A percentile compares a stretch with the other conserved stretches of the same genome.
Conservation (phyloP, 1,140 invertebrate genomes). For the Tyrophagus putrescentiae region DNA sequence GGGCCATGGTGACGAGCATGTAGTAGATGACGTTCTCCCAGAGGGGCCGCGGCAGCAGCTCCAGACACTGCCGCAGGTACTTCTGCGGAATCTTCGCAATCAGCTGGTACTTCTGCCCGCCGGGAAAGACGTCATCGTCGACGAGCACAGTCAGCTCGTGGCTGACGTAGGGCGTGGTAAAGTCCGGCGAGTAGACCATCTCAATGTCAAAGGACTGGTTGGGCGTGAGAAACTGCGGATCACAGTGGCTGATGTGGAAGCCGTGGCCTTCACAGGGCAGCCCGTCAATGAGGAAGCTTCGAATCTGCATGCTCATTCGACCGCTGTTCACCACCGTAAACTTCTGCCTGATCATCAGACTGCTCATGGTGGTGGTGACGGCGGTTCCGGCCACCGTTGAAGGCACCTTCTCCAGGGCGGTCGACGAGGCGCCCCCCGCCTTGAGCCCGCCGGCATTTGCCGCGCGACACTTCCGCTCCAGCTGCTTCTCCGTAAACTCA, state of each 20-base stretch:
- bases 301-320: conserved; percentile 52
- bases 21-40: conserved; percentile 65
- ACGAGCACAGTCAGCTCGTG: conserved; percentile 43
- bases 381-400: no score
- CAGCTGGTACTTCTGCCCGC: conserved; percentile 41
- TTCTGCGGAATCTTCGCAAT: conserved; percentile 61
- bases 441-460: neutral
- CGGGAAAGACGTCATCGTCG: conserved; percentile 29
- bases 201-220: conserved; percentile 72
- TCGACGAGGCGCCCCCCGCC: neutral
- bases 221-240: conserved; percentile 57
- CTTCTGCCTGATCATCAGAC: neutral
- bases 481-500: conserved; percentile 64
- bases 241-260: conserved; percentile 67
- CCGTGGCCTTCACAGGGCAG: conserved; percentile 67
- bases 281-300: conserved; percentile 56
- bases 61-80: conserved; percentile 54
- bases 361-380: no score
- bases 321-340: conserved; percentile 79
- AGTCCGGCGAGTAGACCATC: conserved; percentile 82
- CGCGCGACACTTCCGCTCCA: conserved; percentile 51
- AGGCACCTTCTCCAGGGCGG: conserved; percentile 53
- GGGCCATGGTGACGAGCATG: conserved; percentile 45
- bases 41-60: conserved; percentile 52
- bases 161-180: conserved; percentile 62